These are phyloP conservation scores for Actinemys pallida DNA, from an alignment of 2,113 vertebrate genomes.

Conservation along the genomic window DNA sequence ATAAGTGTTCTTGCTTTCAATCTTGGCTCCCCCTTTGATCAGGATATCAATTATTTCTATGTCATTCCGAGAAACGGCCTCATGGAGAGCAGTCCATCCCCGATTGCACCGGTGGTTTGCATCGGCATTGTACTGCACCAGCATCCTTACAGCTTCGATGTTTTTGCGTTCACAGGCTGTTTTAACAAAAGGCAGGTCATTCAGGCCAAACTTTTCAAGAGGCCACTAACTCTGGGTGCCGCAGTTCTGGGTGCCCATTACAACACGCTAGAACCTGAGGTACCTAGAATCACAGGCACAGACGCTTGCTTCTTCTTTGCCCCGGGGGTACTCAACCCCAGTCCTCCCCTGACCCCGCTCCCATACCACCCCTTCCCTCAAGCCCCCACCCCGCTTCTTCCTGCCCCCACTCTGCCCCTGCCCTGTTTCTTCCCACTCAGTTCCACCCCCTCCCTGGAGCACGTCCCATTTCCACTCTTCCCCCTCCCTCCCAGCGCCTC, in stretches of 20 bases:
- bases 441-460: too few species aligned
- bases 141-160: conserved; percentile 77
- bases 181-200: background rate
- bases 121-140: conserved; percentile 83
- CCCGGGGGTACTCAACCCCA: too few species aligned
- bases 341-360: too few species aligned
- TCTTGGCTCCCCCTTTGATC: conserved; percentile 88
- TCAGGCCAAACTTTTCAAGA: conserved; percentile 3
- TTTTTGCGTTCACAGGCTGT: conserved; percentile 91
- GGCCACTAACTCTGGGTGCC: background rate
- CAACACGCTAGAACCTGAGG: background rate
- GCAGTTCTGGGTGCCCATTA: background rate
- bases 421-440: too few species aligned
- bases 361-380: too few species aligned
- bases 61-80: conserved; percentile 86
- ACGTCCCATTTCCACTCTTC: too few species aligned
- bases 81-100: conserved; percentile 92
- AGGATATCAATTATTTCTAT: conserved; percentile 92
- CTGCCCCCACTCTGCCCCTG: too few species aligned
- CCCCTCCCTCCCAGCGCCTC: too few species aligned
- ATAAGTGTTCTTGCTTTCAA: conserved; percentile 84
- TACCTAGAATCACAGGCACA: background rate
- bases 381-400: too few species aligned
- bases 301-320: too few species aligned
- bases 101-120: conserved; percentile 86